Base-by-base conservation (phyloP, 2,888 invertebrate genomes). In the Pseudeuparius sepicola region DNA sequence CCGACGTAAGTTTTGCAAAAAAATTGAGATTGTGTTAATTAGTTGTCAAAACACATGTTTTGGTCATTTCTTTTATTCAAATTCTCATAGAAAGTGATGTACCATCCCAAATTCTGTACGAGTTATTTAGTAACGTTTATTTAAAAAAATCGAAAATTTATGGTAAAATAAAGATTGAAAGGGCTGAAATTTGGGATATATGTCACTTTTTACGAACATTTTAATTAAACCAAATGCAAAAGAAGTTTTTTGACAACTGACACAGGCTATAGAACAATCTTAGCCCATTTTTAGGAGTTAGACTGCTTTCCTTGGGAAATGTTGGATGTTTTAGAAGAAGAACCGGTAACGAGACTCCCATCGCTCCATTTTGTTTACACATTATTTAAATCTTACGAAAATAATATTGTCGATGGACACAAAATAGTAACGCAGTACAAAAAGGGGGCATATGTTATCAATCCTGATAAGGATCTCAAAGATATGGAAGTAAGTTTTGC, bases 301-400 rank as follows among this genome's bases (percentile, higher is more conserved):
- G 85, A 87, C 61, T 68, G 70, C 34, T 69, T 88, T 37, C 85
- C 88, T 0, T 87, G 86, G 78, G 88, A 89, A 61, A 74, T 73
- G 42, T 62, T 86, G 36, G 71, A 75, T 1, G 61, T 77, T 9
- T 50, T 87, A 7, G 62, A 64, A 39, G 60, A 67, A n/a, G 75
- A 82, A 28, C 75, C 82, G 0, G 75, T 83, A 1, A 73, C 78
- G 1, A 65, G 89, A 36, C 71, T 86, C 56, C 82, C 85, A 20
- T 86, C 83, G 26, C 57, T 81, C 6, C 76, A 78, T 54, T 70
- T 80, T 43, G 57, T 72, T 1, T 76, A 78, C 51, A 68, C 68
- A 18, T 53, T 79, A 57, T 77, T 68, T 55, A 70, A 72, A 54
- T 61, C 72, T 35, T 74, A 79, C 39, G 65, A 76, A 51, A 50